Evolutionary conservation across 2,113 vertebrate genomes (phyloP), one percentile per base, ranked within the genome.

Genomic region (Crocuta crocuta): DNA sequence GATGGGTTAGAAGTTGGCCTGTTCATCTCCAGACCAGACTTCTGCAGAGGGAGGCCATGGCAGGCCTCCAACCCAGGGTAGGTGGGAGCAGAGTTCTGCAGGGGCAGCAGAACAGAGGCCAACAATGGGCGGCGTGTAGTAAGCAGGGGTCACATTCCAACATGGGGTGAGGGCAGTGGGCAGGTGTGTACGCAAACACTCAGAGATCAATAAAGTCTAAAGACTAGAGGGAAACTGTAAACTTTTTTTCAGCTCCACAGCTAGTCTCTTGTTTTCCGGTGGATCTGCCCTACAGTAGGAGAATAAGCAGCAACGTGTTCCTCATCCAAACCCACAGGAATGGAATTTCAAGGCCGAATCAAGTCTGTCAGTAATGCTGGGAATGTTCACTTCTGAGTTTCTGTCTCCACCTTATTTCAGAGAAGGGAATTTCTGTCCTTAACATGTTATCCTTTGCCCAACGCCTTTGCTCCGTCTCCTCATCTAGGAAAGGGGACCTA

Each of bases 11-110:
- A 6, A 10, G n/a, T 26, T 33, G 17, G 31, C 73, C 28, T 71
- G 43, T 43, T 79, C 0, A 17, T 13, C 35, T 55, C 50, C 17
- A 76, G 31, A 16, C 35, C 39, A 91, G 35, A 11, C 2, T n/a
- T 66, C 33, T 13, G 55, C 13, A 80, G 24, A 66, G 3, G 12
- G 13, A 35, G 24, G 39, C 2, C 2, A 4, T 7, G 74, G 45
- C 2, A 31, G 65, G 71, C 2, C 24, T 53, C 55, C 5, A 12
- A 13, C 2, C n/a, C 7, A 48, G 26, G 1, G 12, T 0, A 33
- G 66, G 35, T 66, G 5, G 48, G 3, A 33, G 2, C 19, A 21
- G 48, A 76, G 48, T 63, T 82, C 23, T 13, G 28, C 39, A 19
- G 7, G 24, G 86, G 10, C 17, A 45, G 28, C 10, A 4, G 45